Base-by-base conservation (phyloP, 1,140 invertebrate species). In the Acromyrmex heyeri region DNA sequence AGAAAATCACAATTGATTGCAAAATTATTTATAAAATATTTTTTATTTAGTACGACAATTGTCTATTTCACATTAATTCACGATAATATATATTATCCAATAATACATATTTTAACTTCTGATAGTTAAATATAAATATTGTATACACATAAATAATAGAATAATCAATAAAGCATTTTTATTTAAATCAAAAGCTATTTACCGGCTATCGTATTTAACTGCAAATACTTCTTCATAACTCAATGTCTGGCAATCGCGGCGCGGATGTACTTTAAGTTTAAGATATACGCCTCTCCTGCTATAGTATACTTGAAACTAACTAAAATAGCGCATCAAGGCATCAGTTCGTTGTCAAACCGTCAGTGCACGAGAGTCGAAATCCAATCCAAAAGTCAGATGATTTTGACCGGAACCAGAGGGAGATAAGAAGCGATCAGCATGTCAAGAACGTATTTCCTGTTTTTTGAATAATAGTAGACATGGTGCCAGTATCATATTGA, bases 241-340 rank as follows among this genome's bases (percentile, higher is more conserved):
- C 79, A 69, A 79, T 44, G 86, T 82, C 86, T 77, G 87, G 48
- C 87, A 24, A 69, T 88, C 50, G 44, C 38, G 14, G 44, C 38
- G 67, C 76, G 38, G 70, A 64, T 78, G 87, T 77, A 69, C 64
- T 83, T 89, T 55, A 73, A 61, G 10, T 48, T 50, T 57, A 53
- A 34, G 44, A 82, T 38, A 50, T 50, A 27, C 61, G n/a, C n/a
- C n/a, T 48, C 44, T 50, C 14, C n/a, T 34, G 55, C 27, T n/a
- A 30, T 48, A 72, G 30, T 59, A 57, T 77, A 89, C 88, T 90
- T 73, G 88, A 90, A 75, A 89, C 59, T 24, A 72, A 78, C 65
- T 65, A 83, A 90, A 89, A 90, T 90, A 90, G 67, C 76, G 48
- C 62, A 16, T 59, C 12, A 12, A 21, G 18, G 85, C 12, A 70